Evolutionary conservation across 1,140 invertebrate genomes (phyloP).

Genomic region (Heliothis virescens): DNA sequence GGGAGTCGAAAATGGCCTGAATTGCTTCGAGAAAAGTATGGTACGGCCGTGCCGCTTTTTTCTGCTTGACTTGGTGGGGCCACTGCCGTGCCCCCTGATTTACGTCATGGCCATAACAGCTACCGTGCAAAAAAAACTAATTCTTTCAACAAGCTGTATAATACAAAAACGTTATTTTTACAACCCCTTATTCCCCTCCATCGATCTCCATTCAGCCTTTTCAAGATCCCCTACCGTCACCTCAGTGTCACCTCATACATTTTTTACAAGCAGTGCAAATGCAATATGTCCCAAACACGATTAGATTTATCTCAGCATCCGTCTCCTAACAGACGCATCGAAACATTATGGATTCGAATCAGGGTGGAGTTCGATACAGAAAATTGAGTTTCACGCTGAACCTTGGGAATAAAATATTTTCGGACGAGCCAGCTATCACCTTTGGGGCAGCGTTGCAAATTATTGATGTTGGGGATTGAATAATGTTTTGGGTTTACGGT

Average conservation of each 20-base stretch:
- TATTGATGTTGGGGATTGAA: constrained; percentile 44
- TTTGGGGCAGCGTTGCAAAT: constrained; percentile 37
- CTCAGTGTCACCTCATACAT: constrained; percentile 6
- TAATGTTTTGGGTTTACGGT: constrained; percentile 11
- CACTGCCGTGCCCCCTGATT: too few relatives aligned
- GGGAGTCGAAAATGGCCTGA: too few relatives aligned
- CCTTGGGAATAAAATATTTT: constrained; percentile 49
- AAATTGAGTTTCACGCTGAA: constrained; percentile 42
- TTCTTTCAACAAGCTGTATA: too few relatives aligned
- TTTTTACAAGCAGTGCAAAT: constrained; percentile 35
- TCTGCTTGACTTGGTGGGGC: too few relatives aligned
- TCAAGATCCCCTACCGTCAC: not conserved
- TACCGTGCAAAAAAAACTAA: too few relatives aligned
- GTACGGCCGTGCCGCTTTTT: too few relatives aligned
- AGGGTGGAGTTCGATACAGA: constrained; percentile 46
- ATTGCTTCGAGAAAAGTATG: too few relatives aligned
- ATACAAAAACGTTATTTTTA: not conserved
- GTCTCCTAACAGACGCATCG: constrained; percentile 27
- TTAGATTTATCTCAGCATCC: constrained; percentile 41
- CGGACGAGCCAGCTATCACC: constrained; percentile 35
- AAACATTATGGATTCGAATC: constrained; percentile 40
- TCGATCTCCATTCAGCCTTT: not conserved
- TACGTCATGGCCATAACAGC: too few relatives aligned
- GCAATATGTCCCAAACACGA: constrained; percentile 42
- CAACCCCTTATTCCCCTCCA: not conserved